Conservation (phyloP, 2,113 vertebrate genomes). For the Toxotes chatareus region DNA sequence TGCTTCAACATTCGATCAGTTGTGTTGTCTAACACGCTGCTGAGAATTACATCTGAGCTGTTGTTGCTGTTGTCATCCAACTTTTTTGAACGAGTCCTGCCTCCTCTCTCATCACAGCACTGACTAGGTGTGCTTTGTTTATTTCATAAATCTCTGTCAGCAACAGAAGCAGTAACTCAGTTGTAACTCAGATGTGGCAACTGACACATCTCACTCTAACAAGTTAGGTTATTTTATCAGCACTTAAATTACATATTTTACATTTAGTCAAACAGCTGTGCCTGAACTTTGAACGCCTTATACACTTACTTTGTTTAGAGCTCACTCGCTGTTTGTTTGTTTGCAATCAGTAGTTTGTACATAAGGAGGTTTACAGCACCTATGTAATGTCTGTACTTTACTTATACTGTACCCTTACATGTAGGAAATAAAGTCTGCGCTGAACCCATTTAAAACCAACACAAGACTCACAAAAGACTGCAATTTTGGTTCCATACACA, state of each 20-base stretch:
- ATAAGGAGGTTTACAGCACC: background rate
- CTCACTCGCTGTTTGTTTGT: background rate
- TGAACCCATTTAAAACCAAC: too few relatives aligned
- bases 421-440: background rate
- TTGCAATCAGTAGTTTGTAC: background rate
- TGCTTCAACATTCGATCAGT: slow-evolving; percentile 16
- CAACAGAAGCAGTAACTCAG: background rate
- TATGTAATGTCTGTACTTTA: background rate
- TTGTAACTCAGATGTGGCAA: background rate
- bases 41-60: slow-evolving; percentile 29
- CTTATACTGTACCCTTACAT: background rate
- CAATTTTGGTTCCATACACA: background rate
- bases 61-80: slow-evolving; percentile 19
- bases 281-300: slow-evolving; percentile 7
- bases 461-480: background rate
- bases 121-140: background rate
- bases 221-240: background rate
- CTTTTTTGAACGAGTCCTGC: slow-evolving; percentile 16
- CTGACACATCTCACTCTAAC: background rate
- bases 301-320: background rate
- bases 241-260: background rate
- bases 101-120: background rate
- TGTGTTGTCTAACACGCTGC: slow-evolving; percentile 17
- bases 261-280: slow-evolving; percentile 6
- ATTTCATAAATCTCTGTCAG: slow-evolving; percentile 13